Percentiles rank a stretch among this genome's conserved stretches.
Evolutionary conservation across 2,888 invertebrate species (phyloP).

Genomic region (Dryococelus australis): DNA sequence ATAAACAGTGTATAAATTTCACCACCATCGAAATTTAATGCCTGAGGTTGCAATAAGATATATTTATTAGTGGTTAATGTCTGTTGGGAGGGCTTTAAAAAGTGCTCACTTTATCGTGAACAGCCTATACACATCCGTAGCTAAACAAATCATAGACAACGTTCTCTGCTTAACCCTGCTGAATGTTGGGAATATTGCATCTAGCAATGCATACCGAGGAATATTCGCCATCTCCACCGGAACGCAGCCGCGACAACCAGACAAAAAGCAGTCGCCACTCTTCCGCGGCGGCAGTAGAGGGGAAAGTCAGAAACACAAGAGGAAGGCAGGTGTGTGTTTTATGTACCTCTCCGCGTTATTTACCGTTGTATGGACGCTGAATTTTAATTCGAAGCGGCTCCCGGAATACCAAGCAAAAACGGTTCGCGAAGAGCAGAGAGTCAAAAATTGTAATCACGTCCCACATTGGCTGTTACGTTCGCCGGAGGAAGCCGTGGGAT

Average conservation of each 20-base stretch:
- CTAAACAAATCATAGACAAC: too few relatives aligned
- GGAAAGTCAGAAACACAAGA: not conserved
- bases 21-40: too few relatives aligned
- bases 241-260: not conserved
- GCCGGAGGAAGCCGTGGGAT: not conserved
- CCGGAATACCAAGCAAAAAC: not conserved
- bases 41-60: too few relatives aligned
- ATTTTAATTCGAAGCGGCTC: not conserved
- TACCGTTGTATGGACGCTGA: not conserved
- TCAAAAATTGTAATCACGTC: not conserved
- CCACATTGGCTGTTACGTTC: not conserved
- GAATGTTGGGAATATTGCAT: too few relatives aligned
- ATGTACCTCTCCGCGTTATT: constrained; percentile 11
- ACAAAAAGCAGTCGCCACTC: not conserved
- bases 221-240: not conserved
- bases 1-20: too few relatives aligned
- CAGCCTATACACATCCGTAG: too few relatives aligned
- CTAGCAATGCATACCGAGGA: not conserved
- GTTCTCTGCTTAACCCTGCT: too few relatives aligned
- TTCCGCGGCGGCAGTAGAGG: not conserved
- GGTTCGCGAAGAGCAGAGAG: not conserved
- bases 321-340: constrained; percentile 6
- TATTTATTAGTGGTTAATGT: too few relatives aligned
- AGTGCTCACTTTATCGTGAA: too few relatives aligned
- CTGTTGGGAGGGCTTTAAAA: too few relatives aligned